phyloP scores from a whole-genome alignment of 2,888 invertebrate species.

The Merodon equestris region DNA sequence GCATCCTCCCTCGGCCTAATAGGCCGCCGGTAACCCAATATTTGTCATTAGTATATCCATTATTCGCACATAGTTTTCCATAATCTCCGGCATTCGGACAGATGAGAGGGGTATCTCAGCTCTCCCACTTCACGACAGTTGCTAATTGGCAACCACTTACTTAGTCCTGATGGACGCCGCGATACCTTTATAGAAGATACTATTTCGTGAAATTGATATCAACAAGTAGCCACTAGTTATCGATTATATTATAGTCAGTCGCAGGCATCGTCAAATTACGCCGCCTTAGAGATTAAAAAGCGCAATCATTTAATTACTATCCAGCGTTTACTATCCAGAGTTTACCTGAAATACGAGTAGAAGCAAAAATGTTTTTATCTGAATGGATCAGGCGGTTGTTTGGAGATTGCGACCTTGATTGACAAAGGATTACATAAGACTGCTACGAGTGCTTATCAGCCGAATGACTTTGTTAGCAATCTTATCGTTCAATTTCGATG shows the following conservation, averaged over 20 bases:
- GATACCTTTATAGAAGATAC: not conserved
- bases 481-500: constrained; percentile 37
- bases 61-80: constrained; percentile 17
- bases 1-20: not conserved
- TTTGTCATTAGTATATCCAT: constrained; percentile 18
- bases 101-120: constrained; percentile 28
- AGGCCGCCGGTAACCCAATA: constrained; percentile 39
- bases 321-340: no score
- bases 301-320: not conserved
- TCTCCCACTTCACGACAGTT: constrained; percentile 7
- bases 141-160: constrained; percentile 35
- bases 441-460: constrained; percentile 19
- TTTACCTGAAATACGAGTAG: no score
- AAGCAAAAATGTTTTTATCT: no score
- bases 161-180: constrained; percentile 1
- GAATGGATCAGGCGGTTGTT: not conserved
- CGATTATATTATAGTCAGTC: not conserved
- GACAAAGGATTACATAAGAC: constrained; percentile 23
- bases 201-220: constrained; percentile 35
- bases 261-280: constrained; percentile 28
- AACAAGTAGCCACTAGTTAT: constrained; percentile 42
- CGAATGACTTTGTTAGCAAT: constrained; percentile 34
- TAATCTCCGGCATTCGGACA: constrained; percentile 19
- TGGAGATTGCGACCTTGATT: no score
- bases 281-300: no score